Percentiles rank a stretch among this genome's conserved stretches.
Conservation (phyloP, 2,113 vertebrate genomes). For the Nothocercus julius region DNA sequence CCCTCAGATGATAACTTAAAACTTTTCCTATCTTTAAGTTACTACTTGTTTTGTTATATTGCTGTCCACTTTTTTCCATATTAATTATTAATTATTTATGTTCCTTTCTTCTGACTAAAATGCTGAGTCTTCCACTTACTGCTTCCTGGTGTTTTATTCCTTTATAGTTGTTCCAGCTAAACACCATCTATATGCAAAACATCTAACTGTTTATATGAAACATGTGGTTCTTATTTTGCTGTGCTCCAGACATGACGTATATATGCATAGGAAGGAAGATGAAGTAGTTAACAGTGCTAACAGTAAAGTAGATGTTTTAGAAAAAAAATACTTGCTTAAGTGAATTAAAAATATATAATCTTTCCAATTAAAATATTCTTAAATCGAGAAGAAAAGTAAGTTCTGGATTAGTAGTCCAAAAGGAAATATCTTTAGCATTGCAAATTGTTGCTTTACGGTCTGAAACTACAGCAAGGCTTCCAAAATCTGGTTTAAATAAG, state of each 20-base stretch:
- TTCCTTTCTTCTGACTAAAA: constrained; percentile 38
- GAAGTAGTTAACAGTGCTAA: constrained; percentile 54
- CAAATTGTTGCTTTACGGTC: constrained; percentile 32
- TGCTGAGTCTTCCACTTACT: constrained; percentile 57
- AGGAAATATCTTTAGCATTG: constrained; percentile 56
- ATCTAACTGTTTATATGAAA: constrained; percentile 50
- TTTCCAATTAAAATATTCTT: constrained; percentile 65
- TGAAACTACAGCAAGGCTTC: constrained; percentile 24
- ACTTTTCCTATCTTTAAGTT: constrained; percentile 10
- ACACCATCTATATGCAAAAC: constrained; percentile 48
- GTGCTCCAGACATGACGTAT: constrained; percentile 59
- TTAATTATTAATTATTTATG: constrained; percentile 45
- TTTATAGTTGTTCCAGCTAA: constrained; percentile 56
- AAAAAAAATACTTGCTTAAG: constrained; percentile 24
- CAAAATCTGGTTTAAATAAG: constrained; percentile 59
- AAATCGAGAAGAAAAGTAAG: not conserved
- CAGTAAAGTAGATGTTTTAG: constrained; percentile 40
- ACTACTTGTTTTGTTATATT: not conserved
- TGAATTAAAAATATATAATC: not conserved
- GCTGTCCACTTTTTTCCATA: constrained; percentile 4
- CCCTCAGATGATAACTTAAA: not conserved
- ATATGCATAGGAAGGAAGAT: constrained; percentile 51
- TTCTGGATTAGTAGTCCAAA: constrained; percentile 33
- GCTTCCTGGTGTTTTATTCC: constrained; percentile 30
- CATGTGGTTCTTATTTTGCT: constrained; percentile 64